These are phyloP conservation scores for Anastrepha ludens DNA, from an alignment of 1,140 invertebrate species.

Conservation along the genomic window DNA sequence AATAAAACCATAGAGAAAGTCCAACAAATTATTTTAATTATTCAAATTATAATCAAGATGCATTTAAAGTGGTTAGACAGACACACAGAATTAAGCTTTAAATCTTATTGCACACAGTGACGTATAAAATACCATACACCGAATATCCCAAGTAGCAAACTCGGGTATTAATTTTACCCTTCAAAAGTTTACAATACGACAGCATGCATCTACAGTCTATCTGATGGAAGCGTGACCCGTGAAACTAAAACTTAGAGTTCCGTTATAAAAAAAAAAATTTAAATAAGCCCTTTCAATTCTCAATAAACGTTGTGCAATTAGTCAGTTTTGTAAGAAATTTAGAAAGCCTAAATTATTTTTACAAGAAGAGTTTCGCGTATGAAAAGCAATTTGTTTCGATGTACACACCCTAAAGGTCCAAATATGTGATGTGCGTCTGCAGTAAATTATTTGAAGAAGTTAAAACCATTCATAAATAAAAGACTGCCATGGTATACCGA, in stretches of 20 bases:
- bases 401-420: no score
- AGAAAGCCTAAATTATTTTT: no score
- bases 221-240: not conserved
- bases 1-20: not conserved
- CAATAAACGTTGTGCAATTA: no score
- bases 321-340: no score
- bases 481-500: no score
- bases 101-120: not conserved
- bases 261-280: not conserved
- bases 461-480: no score
- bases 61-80: not conserved
- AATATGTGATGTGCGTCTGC: no score
- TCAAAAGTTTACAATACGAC: not conserved
- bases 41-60: constrained; percentile 5
- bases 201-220: not conserved
- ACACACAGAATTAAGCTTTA: not conserved
- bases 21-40: not conserved
- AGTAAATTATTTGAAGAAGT: no score
- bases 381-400: no score
- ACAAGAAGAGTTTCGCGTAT: no score
- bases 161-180: not conserved
- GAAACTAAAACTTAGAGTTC: no score
- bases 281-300: no score
- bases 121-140: not conserved
- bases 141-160: not conserved